Evolutionary conservation across 2,797 vertebrate species (phyloP).

Genomic region (Urosaurus nigricauda): DNA sequence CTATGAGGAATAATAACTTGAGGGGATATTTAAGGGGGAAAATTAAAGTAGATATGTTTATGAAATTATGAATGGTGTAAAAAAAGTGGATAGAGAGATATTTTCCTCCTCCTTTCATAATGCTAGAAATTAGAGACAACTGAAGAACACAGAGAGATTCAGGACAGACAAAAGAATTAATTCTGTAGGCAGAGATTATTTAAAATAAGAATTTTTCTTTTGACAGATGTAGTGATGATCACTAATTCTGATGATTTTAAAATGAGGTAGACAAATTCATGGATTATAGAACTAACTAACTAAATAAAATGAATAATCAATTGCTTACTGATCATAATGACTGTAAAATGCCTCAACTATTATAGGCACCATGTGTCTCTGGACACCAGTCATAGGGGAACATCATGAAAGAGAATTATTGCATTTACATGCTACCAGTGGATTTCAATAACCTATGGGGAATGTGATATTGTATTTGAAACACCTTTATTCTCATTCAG

Average conservation of each 20-base stretch:
- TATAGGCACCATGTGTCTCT: not conserved
- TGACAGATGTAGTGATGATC: not conserved
- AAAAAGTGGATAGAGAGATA: not conserved
- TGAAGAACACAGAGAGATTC: not conserved
- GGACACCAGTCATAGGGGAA: not conserved
- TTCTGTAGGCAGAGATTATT: not conserved
- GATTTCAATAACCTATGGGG: not conserved
- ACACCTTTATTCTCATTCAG: too few relatives aligned
- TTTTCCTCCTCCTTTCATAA: not conserved
- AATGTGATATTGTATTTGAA: not conserved
- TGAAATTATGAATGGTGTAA: too few relatives aligned
- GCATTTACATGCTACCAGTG: not conserved
- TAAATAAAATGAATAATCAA: not conserved
- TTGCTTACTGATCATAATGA: not conserved
- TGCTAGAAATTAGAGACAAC: not conserved
- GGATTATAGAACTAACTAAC: not conserved
- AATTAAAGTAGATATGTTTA: not conserved
- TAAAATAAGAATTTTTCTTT: not conserved
- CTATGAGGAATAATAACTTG: not conserved
- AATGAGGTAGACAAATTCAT: not conserved
- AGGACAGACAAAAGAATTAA: not conserved
- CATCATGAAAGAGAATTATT: not conserved
- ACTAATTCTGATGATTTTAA: not conserved
- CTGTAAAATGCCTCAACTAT: not conserved
- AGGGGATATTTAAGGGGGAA: not conserved